Evolutionary conservation across 2,888 invertebrate genomes (phyloP).

Genomic region (Oxycera nigricornis): DNA sequence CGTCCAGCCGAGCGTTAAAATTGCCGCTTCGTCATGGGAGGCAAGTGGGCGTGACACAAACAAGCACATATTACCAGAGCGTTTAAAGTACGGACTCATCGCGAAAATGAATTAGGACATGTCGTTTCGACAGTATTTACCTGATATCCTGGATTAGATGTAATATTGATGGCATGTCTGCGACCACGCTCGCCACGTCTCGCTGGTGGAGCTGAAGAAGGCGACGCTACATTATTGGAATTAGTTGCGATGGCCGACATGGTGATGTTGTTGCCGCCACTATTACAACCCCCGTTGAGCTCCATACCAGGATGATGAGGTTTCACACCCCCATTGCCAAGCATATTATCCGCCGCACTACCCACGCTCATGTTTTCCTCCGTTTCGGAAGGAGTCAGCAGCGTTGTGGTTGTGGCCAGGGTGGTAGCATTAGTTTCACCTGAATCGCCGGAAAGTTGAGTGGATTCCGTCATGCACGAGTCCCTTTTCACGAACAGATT

Average conservation of each 20-base stretch:
- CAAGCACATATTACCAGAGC: not conserved
- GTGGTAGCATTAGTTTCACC: constrained; percentile 56
- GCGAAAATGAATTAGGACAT: constrained; percentile 15
- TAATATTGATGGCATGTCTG: constrained; percentile 61
- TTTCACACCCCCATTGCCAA: not conserved
- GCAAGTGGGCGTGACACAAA: not conserved
- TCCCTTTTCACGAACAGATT: constrained; percentile 55
- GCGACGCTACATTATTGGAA: constrained; percentile 8
- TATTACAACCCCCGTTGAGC: constrained; percentile 24
- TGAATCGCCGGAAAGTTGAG: constrained; percentile 59
- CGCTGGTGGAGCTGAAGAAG: not conserved
- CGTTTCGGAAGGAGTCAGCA: constrained; percentile 52
- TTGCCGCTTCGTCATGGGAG: not conserved
- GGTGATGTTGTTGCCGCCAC: constrained; percentile 14
- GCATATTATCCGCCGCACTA: not conserved
- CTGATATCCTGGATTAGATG: constrained; percentile 62
- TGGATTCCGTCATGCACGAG: constrained; percentile 60
- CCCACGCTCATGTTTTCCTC: constrained; percentile 17
- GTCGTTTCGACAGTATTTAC: constrained; percentile 47
- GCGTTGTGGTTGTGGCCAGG: constrained; percentile 57
- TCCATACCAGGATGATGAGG: not conserved
- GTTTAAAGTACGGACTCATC: not conserved
- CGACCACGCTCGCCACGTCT: constrained; percentile 47
- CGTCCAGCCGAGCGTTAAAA: not conserved
- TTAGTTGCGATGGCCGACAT: not conserved